A percentile compares a stretch with the other conserved stretches of the same genome.
These are phyloP conservation scores for Lucinisca nassula DNA, from an alignment of 2,888 invertebrate genomes.

Conservation along the genomic window DNA sequence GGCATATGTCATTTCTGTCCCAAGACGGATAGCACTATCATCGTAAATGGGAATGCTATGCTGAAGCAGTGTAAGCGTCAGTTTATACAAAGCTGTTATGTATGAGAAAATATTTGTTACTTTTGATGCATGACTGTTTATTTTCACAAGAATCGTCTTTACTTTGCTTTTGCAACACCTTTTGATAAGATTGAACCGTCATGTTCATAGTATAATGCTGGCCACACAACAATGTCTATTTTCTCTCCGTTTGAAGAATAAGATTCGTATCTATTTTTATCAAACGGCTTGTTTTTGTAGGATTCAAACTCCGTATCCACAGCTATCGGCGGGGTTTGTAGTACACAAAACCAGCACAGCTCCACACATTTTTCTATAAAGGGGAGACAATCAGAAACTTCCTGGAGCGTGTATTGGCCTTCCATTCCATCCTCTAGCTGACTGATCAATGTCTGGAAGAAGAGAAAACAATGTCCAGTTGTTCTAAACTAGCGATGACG, in stretches of 20 bases:
- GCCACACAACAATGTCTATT: constrained; percentile 59
- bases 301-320: constrained; percentile 30
- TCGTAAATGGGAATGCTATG: too few species aligned
- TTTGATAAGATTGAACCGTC: constrained; percentile 42
- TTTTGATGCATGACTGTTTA: too few species aligned
- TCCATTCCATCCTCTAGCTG: constrained; percentile 41
- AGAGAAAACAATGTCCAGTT: too few species aligned
- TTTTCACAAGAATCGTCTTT: too few species aligned
- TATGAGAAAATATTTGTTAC: too few species aligned
- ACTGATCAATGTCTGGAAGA: constrained; percentile 57
- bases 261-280: constrained; percentile 55
- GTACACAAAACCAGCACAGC: constrained; percentile 53
- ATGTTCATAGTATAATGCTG: constrained; percentile 35
- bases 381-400: constrained; percentile 53
- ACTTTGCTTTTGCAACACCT: constrained; percentile 50
- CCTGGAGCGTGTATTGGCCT: constrained; percentile 45
- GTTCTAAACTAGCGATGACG: too few species aligned
- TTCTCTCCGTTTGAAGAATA: constrained; percentile 45
- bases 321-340: constrained; percentile 53
- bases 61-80: too few species aligned
- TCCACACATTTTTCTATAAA: constrained; percentile 64
- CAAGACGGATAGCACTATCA: too few species aligned
- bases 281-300: constrained; percentile 40
- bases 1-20: too few species aligned
- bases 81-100: too few species aligned